Evolutionary conservation across 2,797 vertebrate genomes (phyloP).

Genomic region (Falco columbarius): DNA sequence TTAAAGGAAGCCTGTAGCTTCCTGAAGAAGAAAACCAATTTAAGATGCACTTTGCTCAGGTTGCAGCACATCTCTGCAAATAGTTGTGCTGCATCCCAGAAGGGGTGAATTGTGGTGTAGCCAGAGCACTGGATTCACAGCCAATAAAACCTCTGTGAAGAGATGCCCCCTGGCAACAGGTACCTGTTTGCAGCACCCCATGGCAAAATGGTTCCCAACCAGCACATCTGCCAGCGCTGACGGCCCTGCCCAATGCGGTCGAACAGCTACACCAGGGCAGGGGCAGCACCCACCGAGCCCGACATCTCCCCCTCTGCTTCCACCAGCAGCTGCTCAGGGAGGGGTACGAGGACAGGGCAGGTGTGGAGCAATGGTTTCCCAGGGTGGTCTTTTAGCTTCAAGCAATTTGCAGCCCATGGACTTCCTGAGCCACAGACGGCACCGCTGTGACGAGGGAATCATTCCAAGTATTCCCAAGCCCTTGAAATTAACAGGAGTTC

Average conservation of each 20-base stretch:
- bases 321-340: background rate
- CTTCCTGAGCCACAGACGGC: background rate
- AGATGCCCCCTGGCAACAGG: background rate
- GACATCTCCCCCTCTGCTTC: rapidly evolving
- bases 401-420: background rate
- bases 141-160: background rate
- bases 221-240: rapidly evolving
- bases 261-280: background rate
- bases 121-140: background rate
- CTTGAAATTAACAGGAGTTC: background rate
- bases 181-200: rapidly evolving
- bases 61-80: background rate
- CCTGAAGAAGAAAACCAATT: background rate
- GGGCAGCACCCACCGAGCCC: background rate
- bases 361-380: background rate
- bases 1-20: background rate
- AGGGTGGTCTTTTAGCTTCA: background rate
- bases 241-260: background rate
- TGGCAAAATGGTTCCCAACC: background rate
- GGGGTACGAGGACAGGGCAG: background rate
- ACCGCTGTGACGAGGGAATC: background rate
- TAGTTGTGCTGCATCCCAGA: background rate
- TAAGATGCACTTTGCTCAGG: rapidly evolving
- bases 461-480: background rate
- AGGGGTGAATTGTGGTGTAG: background rate